Evolutionary conservation across 2,888 invertebrate genomes (phyloP), one percentile per base, ranked within the genome.

Genomic region (Melanostoma mellinum): DNA sequence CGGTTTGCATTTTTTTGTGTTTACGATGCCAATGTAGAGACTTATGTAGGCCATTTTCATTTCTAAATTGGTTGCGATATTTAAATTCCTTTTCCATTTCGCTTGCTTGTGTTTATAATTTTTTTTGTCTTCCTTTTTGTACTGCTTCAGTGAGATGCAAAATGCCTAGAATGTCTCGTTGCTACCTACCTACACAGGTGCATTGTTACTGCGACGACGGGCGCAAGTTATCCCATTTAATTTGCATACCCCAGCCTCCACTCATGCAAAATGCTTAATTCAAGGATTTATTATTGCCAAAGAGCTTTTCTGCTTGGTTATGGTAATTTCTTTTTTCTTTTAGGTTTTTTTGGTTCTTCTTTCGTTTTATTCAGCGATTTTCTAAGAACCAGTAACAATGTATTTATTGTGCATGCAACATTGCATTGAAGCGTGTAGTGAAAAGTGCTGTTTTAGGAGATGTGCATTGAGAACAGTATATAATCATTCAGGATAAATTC

Each of bases 1-100:
- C 20, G 20, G 20, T 48, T 36, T 50, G 9, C 38, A 32, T 48
- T 63, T 36, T 30, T 30, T 32, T 48, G 1, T 20, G 1, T 20
- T 67, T 42, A 46, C 42, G 55, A 71, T 75, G 38, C 58, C 81
- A 76, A 72, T 76, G 76, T 63, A 67, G 61, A 36, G 56, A 46
- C 82, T 73, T 63, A 79, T 84, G 74, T 84, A 84, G 82, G 82
- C 82, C 78, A 84, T 84, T 79, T 79, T 84, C 52, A 79, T 78
- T 78, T 79, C 79, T 74, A 65, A 84, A 79, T 65, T 84, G 76
- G 74, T 78, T 74, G 82, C 65, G 38, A 65, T 77, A 67, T 72
- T 72, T 77, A 67, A 67, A 61, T 78, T 78, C 30, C n/a, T 63
- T 38, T 10, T 75, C 10, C 68, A 40, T 44, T 8, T 40, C 33